Evolutionary conservation across 1,140 invertebrate genomes (phyloP).

Genomic region (Meloidogyne floridensis): DNA sequence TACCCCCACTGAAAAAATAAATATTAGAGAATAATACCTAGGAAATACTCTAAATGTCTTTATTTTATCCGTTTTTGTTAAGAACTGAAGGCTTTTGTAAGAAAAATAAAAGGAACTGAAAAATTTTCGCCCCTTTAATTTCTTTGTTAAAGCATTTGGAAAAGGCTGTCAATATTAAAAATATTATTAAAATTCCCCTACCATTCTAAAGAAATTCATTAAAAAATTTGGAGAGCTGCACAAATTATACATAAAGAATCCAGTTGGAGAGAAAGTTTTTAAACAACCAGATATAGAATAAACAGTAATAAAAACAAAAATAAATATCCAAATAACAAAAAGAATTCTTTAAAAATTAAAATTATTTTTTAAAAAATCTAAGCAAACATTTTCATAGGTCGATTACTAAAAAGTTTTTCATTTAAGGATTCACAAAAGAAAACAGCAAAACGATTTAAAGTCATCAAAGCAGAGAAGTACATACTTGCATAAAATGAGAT

Average conservation of each 20-base stretch:
- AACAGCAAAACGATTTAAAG: conserved; percentile 36
- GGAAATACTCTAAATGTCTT: too few species aligned
- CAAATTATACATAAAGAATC: conserved; percentile 32
- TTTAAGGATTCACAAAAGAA: conserved; percentile 30
- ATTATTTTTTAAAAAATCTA: conserved; percentile 3
- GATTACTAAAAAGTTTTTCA: conserved; percentile 27
- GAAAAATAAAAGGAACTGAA: too few species aligned
- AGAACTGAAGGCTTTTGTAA: too few species aligned
- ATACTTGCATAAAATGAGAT: conserved; percentile 32
- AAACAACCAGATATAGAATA: conserved; percentile 26
- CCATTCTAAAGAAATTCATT: conserved; percentile 19
- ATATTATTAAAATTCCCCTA: conserved; percentile 5
- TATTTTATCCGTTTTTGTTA: too few species aligned
- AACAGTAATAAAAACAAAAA: conserved; percentile 19
- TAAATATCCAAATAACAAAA: conserved; percentile 29
- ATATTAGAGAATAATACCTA: conserved; percentile 10
- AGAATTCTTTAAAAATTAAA: conserved; percentile 30
- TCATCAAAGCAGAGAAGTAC: conserved; percentile 37
- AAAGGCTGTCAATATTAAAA: not conserved
- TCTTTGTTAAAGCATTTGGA: too few species aligned
- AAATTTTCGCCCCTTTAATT: too few species aligned
- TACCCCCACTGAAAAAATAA: conserved; percentile 23
- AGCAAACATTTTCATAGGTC: conserved; percentile 25
- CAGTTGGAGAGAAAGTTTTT: conserved; percentile 34
- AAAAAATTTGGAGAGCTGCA: conserved; percentile 13